Evolutionary conservation across 2,888 invertebrate genomes (phyloP).

Genomic region (Hypercompe scribonia): DNA sequence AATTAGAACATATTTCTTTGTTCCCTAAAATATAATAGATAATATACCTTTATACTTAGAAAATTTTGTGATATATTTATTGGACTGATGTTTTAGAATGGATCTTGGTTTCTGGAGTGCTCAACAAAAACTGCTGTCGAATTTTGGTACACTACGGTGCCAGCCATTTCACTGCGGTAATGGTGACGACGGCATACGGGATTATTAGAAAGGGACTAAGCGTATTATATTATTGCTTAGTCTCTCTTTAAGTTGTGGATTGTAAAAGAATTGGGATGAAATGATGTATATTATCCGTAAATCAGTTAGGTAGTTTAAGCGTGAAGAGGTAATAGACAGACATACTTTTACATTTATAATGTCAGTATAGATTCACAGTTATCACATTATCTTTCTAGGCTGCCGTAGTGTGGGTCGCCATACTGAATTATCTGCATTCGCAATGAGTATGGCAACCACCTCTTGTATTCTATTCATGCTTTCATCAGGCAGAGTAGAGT

Average conservation of each 20-base stretch:
- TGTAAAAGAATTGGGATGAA: background rate
- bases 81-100: background rate
- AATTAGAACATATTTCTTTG: background rate
- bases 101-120: background rate
- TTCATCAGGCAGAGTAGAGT: no score
- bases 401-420: no score
- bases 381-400: no score
- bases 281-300: background rate
- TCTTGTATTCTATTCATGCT: no score
- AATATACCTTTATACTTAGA: background rate
- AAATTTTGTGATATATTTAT: background rate
- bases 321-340: no score
- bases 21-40: background rate
- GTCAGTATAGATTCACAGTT: no score
- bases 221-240: background rate
- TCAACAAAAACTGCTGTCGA: background rate
- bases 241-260: background rate
- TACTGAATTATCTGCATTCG: no score
- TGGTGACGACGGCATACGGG: background rate
- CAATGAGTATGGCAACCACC: no score
- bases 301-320: no score
- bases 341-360: no score
- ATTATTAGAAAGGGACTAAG: no score
- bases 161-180: background rate
- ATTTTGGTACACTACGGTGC: background rate